A percentile compares a stretch with the other conserved stretches of the same genome.
These are phyloP conservation scores for Corythornis leucogaster DNA, from an alignment of 2,797 vertebrate genomes.

Conservation along the genomic window DNA sequence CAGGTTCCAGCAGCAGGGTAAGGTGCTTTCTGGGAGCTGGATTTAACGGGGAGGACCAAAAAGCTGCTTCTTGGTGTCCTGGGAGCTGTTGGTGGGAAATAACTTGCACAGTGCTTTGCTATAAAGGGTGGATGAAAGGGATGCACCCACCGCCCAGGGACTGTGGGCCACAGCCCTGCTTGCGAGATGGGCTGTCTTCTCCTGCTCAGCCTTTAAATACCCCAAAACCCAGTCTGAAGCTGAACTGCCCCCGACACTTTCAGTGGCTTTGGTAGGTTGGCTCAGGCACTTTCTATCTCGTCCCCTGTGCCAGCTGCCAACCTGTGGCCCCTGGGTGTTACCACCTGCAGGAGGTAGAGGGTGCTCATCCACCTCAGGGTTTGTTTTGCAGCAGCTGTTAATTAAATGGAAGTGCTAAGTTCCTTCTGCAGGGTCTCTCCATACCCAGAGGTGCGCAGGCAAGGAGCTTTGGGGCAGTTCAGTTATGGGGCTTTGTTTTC, in stretches of 20 bases:
- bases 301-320: neutral
- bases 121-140: neutral
- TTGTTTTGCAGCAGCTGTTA: neutral
- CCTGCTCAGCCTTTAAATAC: neutral
- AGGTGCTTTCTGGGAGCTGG: neutral
- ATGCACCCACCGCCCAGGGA: neutral
- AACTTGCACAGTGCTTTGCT: neutral
- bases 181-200: neutral
- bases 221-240: rapidly evolving
- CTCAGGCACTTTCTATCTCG: neutral
- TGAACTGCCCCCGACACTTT: neutral
- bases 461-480: neutral
- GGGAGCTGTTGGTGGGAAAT: neutral
- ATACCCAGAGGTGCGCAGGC: too few relatives aligned
- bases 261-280: neutral
- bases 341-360: neutral
- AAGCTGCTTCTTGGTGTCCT: neutral
- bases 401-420: too few relatives aligned
- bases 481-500: neutral
- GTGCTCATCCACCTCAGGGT: neutral
- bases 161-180: rapidly evolving
- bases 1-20: neutral
- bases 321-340: neutral
- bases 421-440: neutral
- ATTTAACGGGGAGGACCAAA: neutral